Percentiles rank a stretch among this genome's conserved stretches.
Evolutionary conservation across 2,888 invertebrate genomes (phyloP).

Genomic region (Diarsia rubi): DNA sequence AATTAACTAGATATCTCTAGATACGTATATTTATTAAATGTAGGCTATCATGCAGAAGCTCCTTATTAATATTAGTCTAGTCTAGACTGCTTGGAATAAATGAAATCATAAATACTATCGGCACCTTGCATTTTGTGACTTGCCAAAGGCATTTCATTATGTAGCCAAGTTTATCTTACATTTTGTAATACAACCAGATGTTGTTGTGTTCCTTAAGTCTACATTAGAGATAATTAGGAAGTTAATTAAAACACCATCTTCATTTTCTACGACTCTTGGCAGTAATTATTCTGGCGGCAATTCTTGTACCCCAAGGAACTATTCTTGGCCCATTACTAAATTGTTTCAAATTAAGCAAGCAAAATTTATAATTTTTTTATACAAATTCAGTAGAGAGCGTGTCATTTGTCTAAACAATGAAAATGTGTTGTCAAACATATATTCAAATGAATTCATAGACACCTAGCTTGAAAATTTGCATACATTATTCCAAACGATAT

Average conservation of each 20-base stretch:
- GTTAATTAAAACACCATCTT: not conserved
- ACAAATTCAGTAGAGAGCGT: not conserved
- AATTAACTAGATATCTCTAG: too few species aligned
- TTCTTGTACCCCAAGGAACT: constrained; percentile 6
- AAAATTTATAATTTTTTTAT: constrained; percentile 8
- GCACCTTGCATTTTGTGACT: constrained; percentile 1
- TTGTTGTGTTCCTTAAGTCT: not conserved
- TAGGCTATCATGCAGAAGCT: not conserved
- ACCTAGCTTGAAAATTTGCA: constrained; percentile 36
- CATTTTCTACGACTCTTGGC: not conserved
- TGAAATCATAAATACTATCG: constrained; percentile 3
- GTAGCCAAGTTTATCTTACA: not conserved
- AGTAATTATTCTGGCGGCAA: constrained; percentile 14
- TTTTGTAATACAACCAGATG: not conserved
- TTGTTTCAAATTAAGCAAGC: constrained; percentile 1
- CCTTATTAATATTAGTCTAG: not conserved
- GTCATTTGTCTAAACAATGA: constrained; percentile 33
- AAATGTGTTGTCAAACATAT: constrained; percentile 11
- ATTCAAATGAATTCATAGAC: constrained; percentile 46
- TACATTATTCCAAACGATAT: constrained; percentile 34
- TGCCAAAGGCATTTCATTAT: constrained; percentile 24
- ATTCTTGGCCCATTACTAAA: constrained; percentile 27
- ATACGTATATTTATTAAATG: constrained; percentile 1
- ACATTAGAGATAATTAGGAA: too few species aligned
- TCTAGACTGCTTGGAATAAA: not conserved